Conservation (phyloP, 2,888 invertebrate genomes). For the Myopa tessellatipennis region DNA sequence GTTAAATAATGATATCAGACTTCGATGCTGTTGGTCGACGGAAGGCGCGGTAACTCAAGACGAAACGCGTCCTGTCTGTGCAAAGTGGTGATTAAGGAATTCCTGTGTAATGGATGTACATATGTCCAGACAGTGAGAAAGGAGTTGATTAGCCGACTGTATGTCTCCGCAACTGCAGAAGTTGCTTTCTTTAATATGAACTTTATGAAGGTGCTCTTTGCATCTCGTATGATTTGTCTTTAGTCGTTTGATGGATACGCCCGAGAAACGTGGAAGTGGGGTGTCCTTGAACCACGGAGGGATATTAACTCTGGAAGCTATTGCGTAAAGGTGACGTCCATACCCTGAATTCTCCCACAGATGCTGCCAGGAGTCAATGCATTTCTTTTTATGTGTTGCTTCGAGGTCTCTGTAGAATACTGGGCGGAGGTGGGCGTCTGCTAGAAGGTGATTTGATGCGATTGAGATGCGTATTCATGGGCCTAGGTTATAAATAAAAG, state of each 20-base stretch:
- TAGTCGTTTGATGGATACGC: not conserved
- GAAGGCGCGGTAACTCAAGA: no score
- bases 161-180: not conserved
- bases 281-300: not conserved
- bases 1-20: no score
- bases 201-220: slow-evolving; percentile 2
- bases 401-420: no score
- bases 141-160: not conserved
- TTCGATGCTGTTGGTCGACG: no score
- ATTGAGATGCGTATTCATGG: no score
- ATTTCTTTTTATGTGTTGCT: no score
- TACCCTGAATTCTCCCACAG: not conserved
- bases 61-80: no score
- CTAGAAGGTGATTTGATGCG: no score
- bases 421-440: no score
- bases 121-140: not conserved
- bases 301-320: not conserved
- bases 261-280: not conserved
- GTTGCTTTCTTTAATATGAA: not conserved
- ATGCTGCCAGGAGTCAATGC: not conserved
- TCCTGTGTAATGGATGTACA: not conserved
- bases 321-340: not conserved
- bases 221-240: not conserved
- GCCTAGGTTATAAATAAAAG: no score
- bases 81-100: no score